Evolutionary conservation across 2,888 invertebrate species (phyloP).

Genomic region (Pegoplata infirma): DNA sequence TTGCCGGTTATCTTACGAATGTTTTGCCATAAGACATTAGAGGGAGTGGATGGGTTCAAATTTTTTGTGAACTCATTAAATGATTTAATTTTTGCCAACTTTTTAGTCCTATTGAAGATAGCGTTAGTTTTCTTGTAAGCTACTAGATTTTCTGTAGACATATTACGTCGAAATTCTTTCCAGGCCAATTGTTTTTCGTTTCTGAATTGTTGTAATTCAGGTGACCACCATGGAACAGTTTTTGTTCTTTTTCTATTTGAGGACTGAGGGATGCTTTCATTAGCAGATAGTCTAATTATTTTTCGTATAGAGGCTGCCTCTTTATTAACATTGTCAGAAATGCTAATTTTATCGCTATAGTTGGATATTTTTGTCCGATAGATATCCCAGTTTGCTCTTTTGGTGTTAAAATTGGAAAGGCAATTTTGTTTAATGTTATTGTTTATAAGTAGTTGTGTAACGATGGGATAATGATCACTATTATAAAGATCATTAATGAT

Average conservation of each 20-base stretch:
- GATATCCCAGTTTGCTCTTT: background rate
- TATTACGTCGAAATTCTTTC: background rate
- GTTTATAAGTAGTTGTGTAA: background rate
- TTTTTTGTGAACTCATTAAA: background rate
- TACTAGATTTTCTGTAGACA: background rate
- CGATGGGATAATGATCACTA: slow-evolving; percentile 10
- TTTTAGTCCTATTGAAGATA: slow-evolving; percentile 1
- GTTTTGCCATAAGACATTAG: background rate
- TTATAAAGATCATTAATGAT: background rate
- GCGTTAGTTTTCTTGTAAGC: background rate
- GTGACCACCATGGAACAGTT: too few relatives aligned
- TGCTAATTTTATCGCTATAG: too few relatives aligned
- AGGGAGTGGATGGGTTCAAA: background rate
- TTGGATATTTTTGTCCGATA: background rate
- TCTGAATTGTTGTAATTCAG: too few relatives aligned
- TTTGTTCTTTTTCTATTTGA: too few relatives aligned
- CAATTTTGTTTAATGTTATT: background rate
- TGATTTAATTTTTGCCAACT: background rate
- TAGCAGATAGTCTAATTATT: background rate
- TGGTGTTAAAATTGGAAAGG: background rate
- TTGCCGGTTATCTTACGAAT: background rate
- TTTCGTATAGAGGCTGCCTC: background rate
- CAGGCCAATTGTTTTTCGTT: too few relatives aligned
- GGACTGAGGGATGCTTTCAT: background rate
- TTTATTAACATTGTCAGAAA: background rate